Evolutionary conservation across 2,888 invertebrate genomes (phyloP), one percentile per base, ranked within the genome.

Genomic region (Geotrupes spiniger): DNA sequence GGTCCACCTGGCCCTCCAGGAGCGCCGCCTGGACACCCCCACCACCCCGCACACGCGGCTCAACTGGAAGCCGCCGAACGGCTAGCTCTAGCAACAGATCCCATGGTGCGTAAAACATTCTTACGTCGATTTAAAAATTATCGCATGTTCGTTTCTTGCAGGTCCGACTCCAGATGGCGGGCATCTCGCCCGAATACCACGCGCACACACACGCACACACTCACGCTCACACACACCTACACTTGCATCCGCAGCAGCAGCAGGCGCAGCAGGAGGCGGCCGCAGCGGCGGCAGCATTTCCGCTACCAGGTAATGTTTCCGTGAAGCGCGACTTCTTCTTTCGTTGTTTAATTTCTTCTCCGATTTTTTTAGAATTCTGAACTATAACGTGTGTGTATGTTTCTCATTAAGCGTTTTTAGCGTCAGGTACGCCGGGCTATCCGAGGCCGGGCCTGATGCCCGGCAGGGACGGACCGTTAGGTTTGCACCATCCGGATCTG

Each of bases 161-260:
- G 73, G 73, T 83, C 58, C 87, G 93, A 62, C 76, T 94, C 70
- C 93, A 93, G 80, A 92, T 94, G 92, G 92, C 92, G 63, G 91
- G 92, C 70, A 86, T 89, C 65, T 86, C 83, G 63, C 87, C 87
- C 40, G 91, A 91, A 77, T 91, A 89, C 77, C 92, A 92, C 76
- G 90, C 91, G 68, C 92, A 93, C 77, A 90, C 92, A 61, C 92
- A 92, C 74, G 90, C 91, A 63, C 91, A 92, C 77, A 89, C 90
- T 60, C 91, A 91, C 74, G 89, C 92, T 68, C 92, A 93, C 78
- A 89, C 92, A 65, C 90, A 90, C 78, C 85, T 89, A 61, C 90
- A 90, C 77, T 81, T 89, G 62, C 89, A 89, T 77, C 79, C 85
- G 60, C 86, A 82, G 71, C 87, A 87, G 66, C 86, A 86, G 55